Evolutionary conservation across 2,113 vertebrate genomes (phyloP), one percentile per base, ranked within the genome.

Genomic region (Mesitornis unicolor): DNA sequence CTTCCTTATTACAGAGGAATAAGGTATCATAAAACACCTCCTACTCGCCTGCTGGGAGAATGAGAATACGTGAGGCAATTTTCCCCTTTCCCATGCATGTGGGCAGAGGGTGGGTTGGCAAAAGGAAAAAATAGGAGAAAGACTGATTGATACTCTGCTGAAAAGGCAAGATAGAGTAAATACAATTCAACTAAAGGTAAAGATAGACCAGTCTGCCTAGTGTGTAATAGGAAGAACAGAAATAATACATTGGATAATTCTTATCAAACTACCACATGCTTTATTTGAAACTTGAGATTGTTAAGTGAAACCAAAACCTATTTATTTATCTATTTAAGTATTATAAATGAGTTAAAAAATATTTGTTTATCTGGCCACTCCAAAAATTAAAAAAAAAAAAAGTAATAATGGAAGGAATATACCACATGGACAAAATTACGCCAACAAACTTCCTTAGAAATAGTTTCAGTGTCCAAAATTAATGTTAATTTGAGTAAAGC

Each of bases 21-120:
- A 97, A 96, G 87, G 85, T 91, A 80, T 65, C 89, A 95, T 76
- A 87, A 93, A 95, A 96, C 94, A 97, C 90, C 93, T 94, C 91
- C 93, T 65, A 94, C 94, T 88, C 31, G 15, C 94, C 91, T 84
- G 90, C 95, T 97, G 87, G 67, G 63, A 94, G 61, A 94, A 80
- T n/a, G 83, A 89, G 54, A 94, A 85, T 90, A 94, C 2, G 17
- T 79, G 85, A 95, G 90, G 75, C 79, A 91, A 91, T 91, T 86
- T 93, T 96, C 68, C 84, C 42, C 87, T 80, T 86, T 80, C 73
- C 89, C 60, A 59, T 63, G 51, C 71, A 77, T 31, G 93, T 93
- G 68, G 95, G 89, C 43, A 91, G 92, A 63, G 78, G 85, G 87
- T 96, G 85, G 71, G 90, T 19, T 92, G 88, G 40, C 68, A 75